Evolutionary conservation across 2,888 invertebrate species (phyloP), one percentile per base, ranked within the genome.

Genomic region (Chymomyza caudatula): DNA sequence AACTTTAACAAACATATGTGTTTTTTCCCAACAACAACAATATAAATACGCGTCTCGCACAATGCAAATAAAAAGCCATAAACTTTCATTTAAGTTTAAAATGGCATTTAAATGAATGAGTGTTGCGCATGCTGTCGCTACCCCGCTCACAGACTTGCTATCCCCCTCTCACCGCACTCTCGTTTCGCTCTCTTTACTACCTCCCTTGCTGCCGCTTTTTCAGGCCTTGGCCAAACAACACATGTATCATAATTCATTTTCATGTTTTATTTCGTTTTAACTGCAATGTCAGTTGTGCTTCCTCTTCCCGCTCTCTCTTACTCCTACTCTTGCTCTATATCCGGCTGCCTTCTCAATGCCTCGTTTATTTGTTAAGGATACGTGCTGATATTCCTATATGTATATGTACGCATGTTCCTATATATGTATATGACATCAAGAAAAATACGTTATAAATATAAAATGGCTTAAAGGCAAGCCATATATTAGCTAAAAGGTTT

Each of bases 21-120:
- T 11, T 37, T 37, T 37, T 37, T 37, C 29, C 61, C 67, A 74
- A 54, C 65, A 64, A 63, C 49, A 59, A 49, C 62, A 57, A 63
- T 51, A 55, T 19, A 68, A 47, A 29, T 43, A 52, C 44, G 44
- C 44, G 15, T 44, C 61, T 62, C 73, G 69, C 67, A 75, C 65
- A 76, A 75, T 80, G 80, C 81, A 78, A 80, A 78, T 79, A 85
- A 78, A 85, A 79, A 78, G 75, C 77, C 86, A 87, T 87, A 80
- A 87, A 87, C 82, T 87, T 87, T 88, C 79, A 88, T 88, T 88
- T 88, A 82, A 87, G 84, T 87, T 87, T 86, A 88, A 88, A 88
- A 88, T 83, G 87, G 78, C 87, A 88, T 86, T 87, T 86, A 87
- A 87, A 87, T 88, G 88, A 88, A 88, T 85, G 88, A 87, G 85